Evolutionary conservation across 2,888 invertebrate genomes (phyloP), one percentile per base, ranked within the genome.

Genomic region (Philhelius pedissequus): DNA sequence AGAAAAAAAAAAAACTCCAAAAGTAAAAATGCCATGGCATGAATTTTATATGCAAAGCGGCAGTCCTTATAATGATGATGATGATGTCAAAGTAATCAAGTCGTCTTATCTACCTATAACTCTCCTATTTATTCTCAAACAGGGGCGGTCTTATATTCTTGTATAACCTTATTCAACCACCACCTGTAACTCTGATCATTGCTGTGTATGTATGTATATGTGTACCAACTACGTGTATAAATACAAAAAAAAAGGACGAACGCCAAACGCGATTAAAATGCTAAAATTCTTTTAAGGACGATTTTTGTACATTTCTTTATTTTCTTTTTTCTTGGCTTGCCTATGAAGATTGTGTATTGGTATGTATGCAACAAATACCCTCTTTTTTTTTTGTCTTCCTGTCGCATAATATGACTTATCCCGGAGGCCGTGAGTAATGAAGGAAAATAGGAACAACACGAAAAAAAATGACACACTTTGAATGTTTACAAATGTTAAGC

Each of bases 401-500:
- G 22, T 11, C 15, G 45, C n/a, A 18, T 54, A 50, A 25, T 25
- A 50, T n/a, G 48, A 50, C 25, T 4, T 4, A 43, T 27, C 43
- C 27, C 22, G 30, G 30, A 27, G 43, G 62, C 43, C 43, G 27
- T 18, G 43, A 20, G 13, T 43, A 62, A 62, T 43, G 62, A 62
- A 2, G 30, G 27, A 71, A 50, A 40, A 64, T 40, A 56, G 56
- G 62, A 70, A 60, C 60, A 43, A 20, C n/a, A n/a, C n/a, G n/a
- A 56, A 60, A 77, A 66, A 66, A 77, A 81, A 77, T 77, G 81
- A 77, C 81, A 71, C 64, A 71, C 60, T 71, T 43, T 62, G 43
- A 60, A 81, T 81, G 81, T 81, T 81, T 77, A 82, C 82, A 77
- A 82, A 82, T 82, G 82, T 77, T 77, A 82, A 82, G 82, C 82